Evolutionary conservation across 2,113 vertebrate genomes (phyloP), one percentile per base, ranked within the genome.

Genomic region (Rhabdomys dilectus): DNA sequence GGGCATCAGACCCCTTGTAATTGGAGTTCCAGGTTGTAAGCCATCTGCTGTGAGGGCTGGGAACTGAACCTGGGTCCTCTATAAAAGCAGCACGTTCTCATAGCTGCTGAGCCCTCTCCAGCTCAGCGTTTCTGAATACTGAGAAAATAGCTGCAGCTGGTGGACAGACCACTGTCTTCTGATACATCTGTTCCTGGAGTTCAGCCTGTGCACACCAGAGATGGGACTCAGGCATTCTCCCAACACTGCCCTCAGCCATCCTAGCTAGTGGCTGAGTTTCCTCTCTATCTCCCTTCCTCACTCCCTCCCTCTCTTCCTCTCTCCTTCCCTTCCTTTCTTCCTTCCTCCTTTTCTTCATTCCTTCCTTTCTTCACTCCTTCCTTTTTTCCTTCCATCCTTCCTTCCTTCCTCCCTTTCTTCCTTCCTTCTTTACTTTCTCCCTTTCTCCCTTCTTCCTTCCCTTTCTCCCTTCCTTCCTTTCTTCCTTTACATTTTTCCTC

Each of bases 311-410:
- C 7, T 42, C 39, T 75, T 1, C n/a, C 17, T 75, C 39, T 2
- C 10, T 12, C n/a, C 68, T 5, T 21, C 6, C 6, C 22, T 24
- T 17, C 16, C 16, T 58, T 17, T 4, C 17, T 58, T 17, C 16
- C 16, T 13, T 51, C 31, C 2, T 21, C 15, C 4, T 4, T 22
- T 10, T 1, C 31, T 78, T 12, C 1, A 3, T 58, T 2, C 21
- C 9, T 17, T 1, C 34, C 13, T 29, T 0, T 26, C 2, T 31
- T 4, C 66, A n/a, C 36, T 8, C 12, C n/a, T 2, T 24, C 4
- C 29, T 13, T n/a, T 3, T n/a, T n/a, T n/a, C 16, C 5, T 8
- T 12, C 16, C 22, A 12, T 17, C 56, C 16, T 58, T 17, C 4
- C 17, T 58, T 17, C 16, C 16, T 13, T 51, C 31, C 2, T 21